phyloP scores from a whole-genome alignment of 2,113 vertebrate species.

The Typhlomys cinereus region DNA sequence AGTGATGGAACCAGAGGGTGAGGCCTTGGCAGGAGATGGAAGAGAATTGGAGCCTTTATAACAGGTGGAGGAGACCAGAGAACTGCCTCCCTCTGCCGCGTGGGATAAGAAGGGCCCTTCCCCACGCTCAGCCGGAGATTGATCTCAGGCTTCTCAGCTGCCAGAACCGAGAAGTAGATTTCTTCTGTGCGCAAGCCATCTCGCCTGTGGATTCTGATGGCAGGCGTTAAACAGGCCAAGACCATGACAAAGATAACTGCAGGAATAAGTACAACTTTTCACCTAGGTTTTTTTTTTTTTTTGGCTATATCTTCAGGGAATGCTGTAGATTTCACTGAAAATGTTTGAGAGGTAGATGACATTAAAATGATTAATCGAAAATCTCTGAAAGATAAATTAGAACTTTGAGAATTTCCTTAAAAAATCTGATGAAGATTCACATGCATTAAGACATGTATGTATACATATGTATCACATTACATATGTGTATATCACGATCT shows the following conservation, averaged over 20 bases:
- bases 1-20: accelerated
- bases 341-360: too few species aligned
- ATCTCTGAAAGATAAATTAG: not conserved
- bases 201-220: too few species aligned
- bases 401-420: not conserved
- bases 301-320: accelerated
- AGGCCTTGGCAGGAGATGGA: not conserved
- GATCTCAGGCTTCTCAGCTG: not conserved
- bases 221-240: not conserved
- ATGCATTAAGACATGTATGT: not conserved
- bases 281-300: too few species aligned
- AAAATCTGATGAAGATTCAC: not conserved
- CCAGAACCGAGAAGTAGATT: not conserved
- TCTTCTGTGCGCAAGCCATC: not conserved
- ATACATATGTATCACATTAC: accelerated
- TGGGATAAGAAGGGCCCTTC: too few species aligned
- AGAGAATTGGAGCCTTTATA: too few species aligned
- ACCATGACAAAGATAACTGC: not conserved
- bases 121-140: too few species aligned
- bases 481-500: not conserved
- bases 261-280: not conserved
- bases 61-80: not conserved
- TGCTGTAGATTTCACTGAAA: not conserved
- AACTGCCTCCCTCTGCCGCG: too few species aligned
- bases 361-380: not conserved